A percentile compares a stretch with the other conserved stretches of the same genome.
Conservation (phyloP, 2,888 invertebrate genomes). For the Stenoptilia bipunctidactyla region DNA sequence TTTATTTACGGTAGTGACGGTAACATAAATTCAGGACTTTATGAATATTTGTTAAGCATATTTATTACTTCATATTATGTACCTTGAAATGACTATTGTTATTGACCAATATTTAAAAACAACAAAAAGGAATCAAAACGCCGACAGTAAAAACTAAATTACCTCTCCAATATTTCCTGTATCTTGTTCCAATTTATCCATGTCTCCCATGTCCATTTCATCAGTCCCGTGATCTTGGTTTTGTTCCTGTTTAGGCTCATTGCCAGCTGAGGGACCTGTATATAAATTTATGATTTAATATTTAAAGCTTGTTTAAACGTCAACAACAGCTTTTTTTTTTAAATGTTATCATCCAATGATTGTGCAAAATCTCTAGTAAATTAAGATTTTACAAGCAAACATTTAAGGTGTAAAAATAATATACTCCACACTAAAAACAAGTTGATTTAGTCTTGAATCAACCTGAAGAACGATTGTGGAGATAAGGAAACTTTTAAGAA, state of each 20-base stretch:
- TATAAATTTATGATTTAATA: background rate
- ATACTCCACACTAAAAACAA: constrained; percentile 60
- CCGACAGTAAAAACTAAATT: no score
- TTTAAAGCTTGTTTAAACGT: background rate
- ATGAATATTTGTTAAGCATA: no score
- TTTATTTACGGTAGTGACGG: no score
- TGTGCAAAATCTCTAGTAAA: background rate
- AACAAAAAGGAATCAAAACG: no score
- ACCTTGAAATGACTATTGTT: no score
- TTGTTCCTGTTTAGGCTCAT: constrained; percentile 41
- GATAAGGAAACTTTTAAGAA: constrained; percentile 20
- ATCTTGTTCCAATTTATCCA: constrained; percentile 66
- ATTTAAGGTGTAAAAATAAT: constrained; percentile 19
- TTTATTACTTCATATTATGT: no score
- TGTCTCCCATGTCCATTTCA: constrained; percentile 65
- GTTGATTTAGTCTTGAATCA: constrained; percentile 41
- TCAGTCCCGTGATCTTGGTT: constrained; percentile 46
- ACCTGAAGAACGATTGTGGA: constrained; percentile 60
- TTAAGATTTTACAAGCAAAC: background rate
- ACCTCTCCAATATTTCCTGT: constrained; percentile 64
- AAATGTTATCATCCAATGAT: background rate
- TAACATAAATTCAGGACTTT: no score
- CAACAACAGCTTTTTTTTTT: background rate
- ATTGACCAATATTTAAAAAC: no score
- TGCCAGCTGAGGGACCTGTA: constrained; percentile 13